These are phyloP conservation scores for Masticophis lateralis DNA, from an alignment of 2,797 vertebrate genomes.

Conservation along the genomic window DNA sequence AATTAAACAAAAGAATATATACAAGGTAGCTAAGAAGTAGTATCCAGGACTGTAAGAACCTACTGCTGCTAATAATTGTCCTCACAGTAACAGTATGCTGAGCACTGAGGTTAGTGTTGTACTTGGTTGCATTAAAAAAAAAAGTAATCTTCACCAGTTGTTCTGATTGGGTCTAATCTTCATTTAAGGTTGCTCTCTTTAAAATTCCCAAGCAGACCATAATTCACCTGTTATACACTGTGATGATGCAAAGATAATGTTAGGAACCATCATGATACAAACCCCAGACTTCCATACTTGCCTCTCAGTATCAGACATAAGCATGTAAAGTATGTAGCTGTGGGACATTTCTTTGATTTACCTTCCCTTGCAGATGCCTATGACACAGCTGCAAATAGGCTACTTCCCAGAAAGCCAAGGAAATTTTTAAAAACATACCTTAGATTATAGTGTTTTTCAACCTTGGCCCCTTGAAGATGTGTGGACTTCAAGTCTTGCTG, in stretches of 20 bases:
- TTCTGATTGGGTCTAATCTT: not conserved
- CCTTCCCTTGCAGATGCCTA: not conserved
- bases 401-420: not conserved
- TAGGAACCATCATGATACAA: not conserved
- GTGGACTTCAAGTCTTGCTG: too few species aligned
- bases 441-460: not conserved
- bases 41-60: not conserved
- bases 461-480: too few species aligned
- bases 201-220: not conserved
- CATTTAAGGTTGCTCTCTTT: not conserved
- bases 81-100: not conserved
- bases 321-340: not conserved
- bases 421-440: not conserved
- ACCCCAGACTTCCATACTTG: not conserved
- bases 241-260: not conserved
- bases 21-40: not conserved
- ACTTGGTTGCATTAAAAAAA: not conserved
- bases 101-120: not conserved
- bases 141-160: not conserved
- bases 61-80: not conserved
- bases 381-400: not conserved
- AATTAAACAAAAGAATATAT: not conserved
- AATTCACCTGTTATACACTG: not conserved
- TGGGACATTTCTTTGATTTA: not conserved
- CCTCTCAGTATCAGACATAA: not conserved